phyloP scores from a whole-genome alignment of 2,888 invertebrate species.

The Liodrosophila aerea region DNA sequence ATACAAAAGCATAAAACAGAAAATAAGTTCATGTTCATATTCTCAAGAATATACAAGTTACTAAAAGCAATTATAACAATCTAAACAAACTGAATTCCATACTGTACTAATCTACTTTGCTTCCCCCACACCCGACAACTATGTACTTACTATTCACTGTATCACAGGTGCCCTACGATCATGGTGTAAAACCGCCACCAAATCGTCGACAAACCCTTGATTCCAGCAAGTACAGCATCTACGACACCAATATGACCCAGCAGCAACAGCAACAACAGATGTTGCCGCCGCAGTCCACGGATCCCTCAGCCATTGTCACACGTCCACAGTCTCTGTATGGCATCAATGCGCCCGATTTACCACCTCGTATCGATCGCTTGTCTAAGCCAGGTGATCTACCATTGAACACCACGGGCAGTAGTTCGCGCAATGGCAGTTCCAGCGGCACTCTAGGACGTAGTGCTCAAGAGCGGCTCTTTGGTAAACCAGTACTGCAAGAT shows the following conservation, averaged over 20 bases:
- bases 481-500: conserved; percentile 80
- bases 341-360: conserved; percentile 87
- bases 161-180: conserved; percentile 81
- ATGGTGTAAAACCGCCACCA: conserved; percentile 71
- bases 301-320: conserved; percentile 70
- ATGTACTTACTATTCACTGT: too few relatives aligned
- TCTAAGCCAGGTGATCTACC: conserved; percentile 86
- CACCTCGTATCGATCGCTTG: conserved; percentile 91
- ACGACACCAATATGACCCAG: conserved; percentile 71
- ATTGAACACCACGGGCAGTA: conserved; percentile 82
- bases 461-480: conserved; percentile 90
- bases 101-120: conserved; percentile 61
- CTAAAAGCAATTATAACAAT: conserved; percentile 19
- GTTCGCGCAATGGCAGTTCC: conserved; percentile 84
- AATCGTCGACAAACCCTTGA: conserved; percentile 82
- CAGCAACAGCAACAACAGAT: conserved; percentile 49
- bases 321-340: conserved; percentile 84
- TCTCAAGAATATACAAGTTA: conserved; percentile 16
- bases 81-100: conserved; percentile 23
- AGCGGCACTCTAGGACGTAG: conserved; percentile 83
- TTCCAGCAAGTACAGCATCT: conserved; percentile 77
- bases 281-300: conserved; percentile 75
- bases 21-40: too few relatives aligned
- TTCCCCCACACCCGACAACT: conserved; percentile 38
- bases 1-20: conserved; percentile 21